Evolutionary conservation across 2,797 vertebrate genomes (phyloP).

Genomic region (Pogoniulus pusillus): DNA sequence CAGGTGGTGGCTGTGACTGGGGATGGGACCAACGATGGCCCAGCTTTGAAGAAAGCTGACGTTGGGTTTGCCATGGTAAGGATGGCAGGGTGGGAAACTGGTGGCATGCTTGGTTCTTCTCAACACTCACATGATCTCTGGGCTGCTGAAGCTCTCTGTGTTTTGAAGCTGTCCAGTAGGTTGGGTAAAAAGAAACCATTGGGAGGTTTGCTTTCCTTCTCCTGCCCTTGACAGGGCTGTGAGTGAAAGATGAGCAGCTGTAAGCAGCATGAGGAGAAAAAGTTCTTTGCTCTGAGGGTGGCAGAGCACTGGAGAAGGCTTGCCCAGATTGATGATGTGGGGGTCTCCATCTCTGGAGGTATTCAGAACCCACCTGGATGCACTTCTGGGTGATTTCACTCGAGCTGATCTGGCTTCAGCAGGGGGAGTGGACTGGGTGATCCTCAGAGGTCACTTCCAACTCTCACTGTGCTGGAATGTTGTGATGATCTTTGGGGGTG

Average conservation of each 20-base stretch:
- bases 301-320: no score
- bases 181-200: neutral
- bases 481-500: neutral
- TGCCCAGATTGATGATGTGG: no score
- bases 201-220: neutral
- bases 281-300: no score
- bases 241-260: neutral
- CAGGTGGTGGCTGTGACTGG: slow-evolving; percentile 98
- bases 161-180: no score
- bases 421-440: no score
- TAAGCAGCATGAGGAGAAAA: no score
- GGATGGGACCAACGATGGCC: slow-evolving; percentile 96
- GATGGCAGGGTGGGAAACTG: neutral
- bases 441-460: no score
- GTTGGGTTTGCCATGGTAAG: slow-evolving; percentile 98
- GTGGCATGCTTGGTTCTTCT: rapidly evolving
- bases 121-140: neutral
- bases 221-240: rapidly evolving
- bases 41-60: slow-evolving; percentile 96
- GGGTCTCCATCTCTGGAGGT: no score
- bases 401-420: no score
- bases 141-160: rapidly evolving
- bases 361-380: no score
- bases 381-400: no score
- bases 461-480: no score